Base-by-base conservation (phyloP, 2,797 vertebrate genomes). In the Diplodus sargus region DNA sequence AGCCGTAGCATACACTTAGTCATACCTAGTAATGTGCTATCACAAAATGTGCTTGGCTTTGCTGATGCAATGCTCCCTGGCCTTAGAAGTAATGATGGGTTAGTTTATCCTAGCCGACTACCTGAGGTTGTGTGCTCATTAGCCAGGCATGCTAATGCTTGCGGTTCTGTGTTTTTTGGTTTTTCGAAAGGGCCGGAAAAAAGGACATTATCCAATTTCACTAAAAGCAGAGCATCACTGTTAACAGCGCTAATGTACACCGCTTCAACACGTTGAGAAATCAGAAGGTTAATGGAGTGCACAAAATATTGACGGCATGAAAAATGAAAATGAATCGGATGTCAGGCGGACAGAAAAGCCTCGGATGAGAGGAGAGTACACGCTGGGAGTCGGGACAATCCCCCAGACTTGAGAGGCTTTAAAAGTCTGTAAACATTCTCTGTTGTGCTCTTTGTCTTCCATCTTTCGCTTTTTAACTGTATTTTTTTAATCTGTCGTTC, bases 301-400 rank as follows among this genome's bases (percentile, higher is more conserved):
- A 47, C 20, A 51, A 68, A 73, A 47, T 60, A 76, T 34, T 45
- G 45, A 67, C 48, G 49, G 22, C 48, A 28, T 56, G 20, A 76
- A 70, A 70, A 81, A 71, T 54, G 13, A 49, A 77, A 59, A 53
- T 67, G 14, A 72, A 56, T 53, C 17, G 69, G 62, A 76, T 45
- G 54, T 66, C 34, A 66, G 18, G 17, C 4, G n/a, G 42, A 60
- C 3, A 48, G 28, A 73, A 79, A 71, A 73, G 48, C 34, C 14
- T 34, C 0, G 3, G 66, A 78, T 73, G 39, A 79, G 47, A 74
- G 16, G 47, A 71, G 64, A 76, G n/a, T 69, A 64, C 34, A 81
- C 5, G 5, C 71, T 22, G n/a, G 15, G 45, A 81, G 74, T 72
- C 52, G 14, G 9, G 22, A 45, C 68, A 68, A 63, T 73, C 45